Percentiles rank a stretch among this genome's conserved stretches.
Evolutionary conservation across 2,888 invertebrate genomes (phyloP).

Genomic region (Sminthurides aquaticus): DNA sequence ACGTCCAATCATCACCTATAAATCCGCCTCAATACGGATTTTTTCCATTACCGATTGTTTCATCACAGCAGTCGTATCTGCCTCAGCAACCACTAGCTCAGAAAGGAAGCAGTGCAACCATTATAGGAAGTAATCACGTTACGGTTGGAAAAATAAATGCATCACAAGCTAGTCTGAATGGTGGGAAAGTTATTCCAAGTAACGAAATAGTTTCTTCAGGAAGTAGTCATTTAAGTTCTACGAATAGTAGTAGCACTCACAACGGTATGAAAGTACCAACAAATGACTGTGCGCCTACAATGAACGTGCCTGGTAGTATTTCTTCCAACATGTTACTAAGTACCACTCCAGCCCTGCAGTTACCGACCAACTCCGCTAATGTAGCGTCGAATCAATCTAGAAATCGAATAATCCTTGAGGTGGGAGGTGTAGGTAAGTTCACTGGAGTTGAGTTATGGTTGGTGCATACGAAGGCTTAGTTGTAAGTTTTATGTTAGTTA

Average conservation of each 20-base stretch:
- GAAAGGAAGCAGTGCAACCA: background rate
- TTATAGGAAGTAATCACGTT: background rate
- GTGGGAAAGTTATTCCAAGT: constrained; percentile 5
- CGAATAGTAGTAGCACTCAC: constrained; percentile 3
- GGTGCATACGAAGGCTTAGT: too few relatives aligned
- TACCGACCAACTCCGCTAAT: background rate
- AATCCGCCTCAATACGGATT: background rate
- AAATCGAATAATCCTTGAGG: constrained; percentile 12
- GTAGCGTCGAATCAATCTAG: constrained; percentile 1
- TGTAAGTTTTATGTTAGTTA: too few relatives aligned
- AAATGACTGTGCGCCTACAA: constrained; percentile 6
- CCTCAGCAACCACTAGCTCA: background rate
- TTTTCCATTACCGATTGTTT: background rate
- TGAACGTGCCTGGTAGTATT: constrained; percentile 12
- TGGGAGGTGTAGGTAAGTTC: constrained; percentile 12
- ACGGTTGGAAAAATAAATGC: background rate
- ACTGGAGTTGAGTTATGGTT: too few relatives aligned
- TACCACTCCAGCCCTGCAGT: background rate
- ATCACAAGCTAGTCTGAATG: constrained; percentile 9
- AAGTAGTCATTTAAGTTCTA: background rate
- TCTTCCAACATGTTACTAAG: constrained; percentile 4
- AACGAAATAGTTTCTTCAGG: constrained; percentile 1
- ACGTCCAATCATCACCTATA: background rate
- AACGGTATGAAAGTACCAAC: constrained; percentile 13
- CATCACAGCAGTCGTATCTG: background rate